Evolutionary conservation across 2,113 vertebrate genomes (phyloP).

Genomic region (Tachycineta bicolor): DNA sequence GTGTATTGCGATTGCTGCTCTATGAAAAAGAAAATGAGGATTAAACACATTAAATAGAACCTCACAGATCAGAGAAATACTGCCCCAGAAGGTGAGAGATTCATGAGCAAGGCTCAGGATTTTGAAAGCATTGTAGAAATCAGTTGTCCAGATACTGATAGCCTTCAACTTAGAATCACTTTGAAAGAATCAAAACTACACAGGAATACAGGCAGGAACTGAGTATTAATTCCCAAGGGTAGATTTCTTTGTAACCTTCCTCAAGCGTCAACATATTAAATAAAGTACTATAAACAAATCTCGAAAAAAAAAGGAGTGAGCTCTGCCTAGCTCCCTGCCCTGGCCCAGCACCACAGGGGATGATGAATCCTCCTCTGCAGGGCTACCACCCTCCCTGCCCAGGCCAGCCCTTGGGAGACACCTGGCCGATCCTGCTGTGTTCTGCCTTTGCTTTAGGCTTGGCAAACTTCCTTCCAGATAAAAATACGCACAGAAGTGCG

Average conservation of each 20-base stretch:
- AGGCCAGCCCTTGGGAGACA: background rate
- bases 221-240: background rate
- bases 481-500: background rate
- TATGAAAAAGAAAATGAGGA: background rate
- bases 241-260: background rate
- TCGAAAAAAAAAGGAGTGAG: background rate
- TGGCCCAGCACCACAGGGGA: background rate
- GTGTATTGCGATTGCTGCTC: background rate
- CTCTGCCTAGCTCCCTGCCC: background rate
- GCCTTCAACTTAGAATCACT: background rate
- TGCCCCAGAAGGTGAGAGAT: background rate
- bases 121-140: background rate
- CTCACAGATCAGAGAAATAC: background rate
- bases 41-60: background rate
- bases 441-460: background rate
- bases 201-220: background rate
- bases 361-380: background rate
- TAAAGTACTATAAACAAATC: background rate
- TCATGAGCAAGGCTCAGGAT: background rate
- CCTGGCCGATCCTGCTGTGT: fast-evolving
- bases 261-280: background rate
- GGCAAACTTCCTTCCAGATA: background rate
- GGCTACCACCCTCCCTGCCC: background rate
- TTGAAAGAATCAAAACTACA: background rate
- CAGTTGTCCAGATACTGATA: background rate